Evolutionary conservation across 1,140 invertebrate species (phyloP).

Genomic region (Calliphora vicina): DNA sequence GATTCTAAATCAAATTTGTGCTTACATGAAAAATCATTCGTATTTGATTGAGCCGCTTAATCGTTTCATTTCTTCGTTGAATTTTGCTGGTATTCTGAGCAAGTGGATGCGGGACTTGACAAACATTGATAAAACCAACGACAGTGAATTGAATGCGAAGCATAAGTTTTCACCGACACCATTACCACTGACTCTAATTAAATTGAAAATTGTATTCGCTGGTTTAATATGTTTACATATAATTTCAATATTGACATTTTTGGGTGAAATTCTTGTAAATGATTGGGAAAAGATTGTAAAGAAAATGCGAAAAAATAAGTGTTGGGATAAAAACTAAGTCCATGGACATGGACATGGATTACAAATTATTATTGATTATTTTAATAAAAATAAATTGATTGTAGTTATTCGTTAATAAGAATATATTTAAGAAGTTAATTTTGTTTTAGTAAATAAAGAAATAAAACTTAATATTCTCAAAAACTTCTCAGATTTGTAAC

Average conservation of each 20-base stretch:
- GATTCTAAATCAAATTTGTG: neutral
- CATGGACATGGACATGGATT: too few species aligned
- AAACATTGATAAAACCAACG: neutral
- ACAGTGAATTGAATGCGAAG: neutral
- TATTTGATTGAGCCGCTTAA: slow-evolving; percentile 5
- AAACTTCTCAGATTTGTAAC: too few species aligned
- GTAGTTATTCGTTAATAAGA: too few species aligned
- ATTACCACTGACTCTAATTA: neutral
- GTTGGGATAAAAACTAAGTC: too few species aligned
- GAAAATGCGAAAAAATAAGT: neutral
- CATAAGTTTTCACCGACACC: neutral
- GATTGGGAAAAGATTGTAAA: neutral
- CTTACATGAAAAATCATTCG: neutral
- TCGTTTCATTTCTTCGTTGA: neutral
- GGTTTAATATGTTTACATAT: neutral
- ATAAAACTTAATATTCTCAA: too few species aligned
- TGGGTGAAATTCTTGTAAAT: neutral
- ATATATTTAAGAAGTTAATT: too few species aligned
- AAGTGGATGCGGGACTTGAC: neutral
- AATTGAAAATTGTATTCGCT: neutral
- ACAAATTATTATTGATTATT: too few species aligned
- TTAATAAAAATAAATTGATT: too few species aligned
- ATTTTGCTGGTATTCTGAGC: neutral
- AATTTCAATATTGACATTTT: neutral
- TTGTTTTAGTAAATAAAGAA: too few species aligned